Conservation (phyloP, 1,140 invertebrate species). For the Dufourea novaeangliae region DNA sequence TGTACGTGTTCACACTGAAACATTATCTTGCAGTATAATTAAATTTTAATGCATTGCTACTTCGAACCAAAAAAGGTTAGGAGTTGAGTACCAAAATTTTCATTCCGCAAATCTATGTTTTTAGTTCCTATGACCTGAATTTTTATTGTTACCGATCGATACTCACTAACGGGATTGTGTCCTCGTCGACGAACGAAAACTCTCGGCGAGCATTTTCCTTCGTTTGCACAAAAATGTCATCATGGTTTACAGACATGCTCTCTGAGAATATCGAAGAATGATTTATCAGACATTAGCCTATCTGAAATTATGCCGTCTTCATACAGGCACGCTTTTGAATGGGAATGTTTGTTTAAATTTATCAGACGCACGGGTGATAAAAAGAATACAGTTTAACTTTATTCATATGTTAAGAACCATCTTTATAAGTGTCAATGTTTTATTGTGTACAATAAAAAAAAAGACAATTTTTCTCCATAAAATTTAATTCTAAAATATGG, state of each 20-base stretch:
- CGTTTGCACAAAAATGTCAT: constrained; percentile 45
- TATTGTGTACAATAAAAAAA: constrained; percentile 6
- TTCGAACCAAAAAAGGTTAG: constrained; percentile 10
- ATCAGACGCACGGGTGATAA: neutral
- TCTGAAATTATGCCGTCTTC: neutral
- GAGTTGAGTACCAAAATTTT: neutral
- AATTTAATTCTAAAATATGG: constrained; percentile 21
- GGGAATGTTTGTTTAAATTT: neutral
- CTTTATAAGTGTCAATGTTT: neutral
- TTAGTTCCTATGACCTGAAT: constrained; percentile 15
- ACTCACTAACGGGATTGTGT: constrained; percentile 72
- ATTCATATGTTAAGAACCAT: neutral
- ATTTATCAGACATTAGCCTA: constrained; percentile 24
- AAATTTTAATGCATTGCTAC: neutral
- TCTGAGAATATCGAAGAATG: neutral
- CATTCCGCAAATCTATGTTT: constrained; percentile 16
- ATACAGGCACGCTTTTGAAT: constrained; percentile 1
- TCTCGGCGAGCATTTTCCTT: constrained; percentile 71
- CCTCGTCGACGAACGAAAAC: constrained; percentile 70
- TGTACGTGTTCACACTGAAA: neutral
- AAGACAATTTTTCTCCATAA: neutral
- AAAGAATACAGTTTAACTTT: neutral
- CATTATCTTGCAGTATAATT: neutral
- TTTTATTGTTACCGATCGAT: constrained; percentile 10
- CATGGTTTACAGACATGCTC: constrained; percentile 52